phyloP scores from a whole-genome alignment of 1,140 invertebrate species.

The Galendromus occidentalis region DNA sequence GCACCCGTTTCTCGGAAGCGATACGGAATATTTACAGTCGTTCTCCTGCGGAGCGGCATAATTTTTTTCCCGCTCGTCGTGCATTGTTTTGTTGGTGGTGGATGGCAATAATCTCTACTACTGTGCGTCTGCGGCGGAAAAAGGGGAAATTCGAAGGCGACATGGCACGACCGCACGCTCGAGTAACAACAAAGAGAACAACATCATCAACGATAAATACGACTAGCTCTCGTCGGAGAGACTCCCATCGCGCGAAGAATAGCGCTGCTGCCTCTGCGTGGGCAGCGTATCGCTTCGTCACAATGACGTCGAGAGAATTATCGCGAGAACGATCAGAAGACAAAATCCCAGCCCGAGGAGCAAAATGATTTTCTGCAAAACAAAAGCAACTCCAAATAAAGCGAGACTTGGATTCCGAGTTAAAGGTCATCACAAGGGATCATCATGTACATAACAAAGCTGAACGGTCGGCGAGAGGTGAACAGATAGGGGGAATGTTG shows the following conservation, averaged over 20 bases:
- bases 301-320: not conserved
- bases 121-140: not conserved
- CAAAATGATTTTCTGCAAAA: conserved; percentile 11
- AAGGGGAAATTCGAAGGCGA: too few species aligned
- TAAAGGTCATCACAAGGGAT: too few species aligned
- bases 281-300: not conserved
- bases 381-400: not conserved
- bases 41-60: not conserved
- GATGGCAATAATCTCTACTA: not conserved
- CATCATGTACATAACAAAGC: too few species aligned
- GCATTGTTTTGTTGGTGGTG: not conserved
- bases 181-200: not conserved
- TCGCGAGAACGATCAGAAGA: not conserved
- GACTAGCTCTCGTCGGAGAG: too few species aligned
- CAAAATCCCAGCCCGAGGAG: not conserved
- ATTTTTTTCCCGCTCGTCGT: conserved; percentile 1
- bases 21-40: too few species aligned
- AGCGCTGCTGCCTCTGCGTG: not conserved
- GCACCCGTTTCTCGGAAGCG: too few species aligned
- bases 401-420: too few species aligned
- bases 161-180: too few species aligned
- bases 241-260: too few species aligned
- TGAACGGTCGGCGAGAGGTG: too few species aligned
- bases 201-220: not conserved
- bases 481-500: too few species aligned